These are phyloP conservation scores for Rallus crepitans DNA, from an alignment of 2,797 vertebrate species.

Conservation along the genomic window DNA sequence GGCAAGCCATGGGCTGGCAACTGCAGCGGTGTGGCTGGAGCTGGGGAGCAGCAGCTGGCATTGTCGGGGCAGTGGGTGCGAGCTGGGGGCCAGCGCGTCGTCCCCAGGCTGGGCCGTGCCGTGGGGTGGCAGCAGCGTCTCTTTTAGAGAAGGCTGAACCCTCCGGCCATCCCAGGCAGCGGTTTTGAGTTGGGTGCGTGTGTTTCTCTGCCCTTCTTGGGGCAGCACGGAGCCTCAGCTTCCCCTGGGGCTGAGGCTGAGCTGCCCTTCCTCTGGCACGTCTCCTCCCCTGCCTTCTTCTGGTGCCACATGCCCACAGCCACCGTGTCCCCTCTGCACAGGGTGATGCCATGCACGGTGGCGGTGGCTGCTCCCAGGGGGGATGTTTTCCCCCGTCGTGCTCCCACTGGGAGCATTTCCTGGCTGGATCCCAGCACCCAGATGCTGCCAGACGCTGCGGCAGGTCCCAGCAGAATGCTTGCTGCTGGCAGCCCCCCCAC, in stretches of 20 bases:
- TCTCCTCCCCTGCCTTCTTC: background rate
- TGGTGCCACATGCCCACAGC: background rate
- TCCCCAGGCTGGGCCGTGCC: background rate
- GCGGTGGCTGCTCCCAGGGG: background rate
- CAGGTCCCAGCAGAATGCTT: background rate
- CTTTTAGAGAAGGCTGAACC: background rate
- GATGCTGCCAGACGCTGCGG: background rate
- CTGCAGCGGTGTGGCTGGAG: fast-evolving
- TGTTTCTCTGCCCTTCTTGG: background rate
- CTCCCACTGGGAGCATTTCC: background rate
- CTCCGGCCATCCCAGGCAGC: fast-evolving
- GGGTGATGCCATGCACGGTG: background rate
- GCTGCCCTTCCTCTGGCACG: background rate
- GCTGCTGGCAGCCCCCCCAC: background rate
- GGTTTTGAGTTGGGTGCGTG: background rate
- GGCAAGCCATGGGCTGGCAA: fast-evolving
- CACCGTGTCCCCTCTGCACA: fast-evolving
- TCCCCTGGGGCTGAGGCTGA: background rate
- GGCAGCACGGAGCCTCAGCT: background rate
- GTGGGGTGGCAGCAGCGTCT: background rate
- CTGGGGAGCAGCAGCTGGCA: background rate
- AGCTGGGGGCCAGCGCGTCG: background rate
- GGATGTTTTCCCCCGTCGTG: background rate
- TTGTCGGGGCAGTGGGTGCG: fast-evolving
- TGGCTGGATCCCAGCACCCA: background rate